These are phyloP conservation scores for Lophius piscatorius DNA, from an alignment of 2,113 vertebrate species.

Conservation along the genomic window DNA sequence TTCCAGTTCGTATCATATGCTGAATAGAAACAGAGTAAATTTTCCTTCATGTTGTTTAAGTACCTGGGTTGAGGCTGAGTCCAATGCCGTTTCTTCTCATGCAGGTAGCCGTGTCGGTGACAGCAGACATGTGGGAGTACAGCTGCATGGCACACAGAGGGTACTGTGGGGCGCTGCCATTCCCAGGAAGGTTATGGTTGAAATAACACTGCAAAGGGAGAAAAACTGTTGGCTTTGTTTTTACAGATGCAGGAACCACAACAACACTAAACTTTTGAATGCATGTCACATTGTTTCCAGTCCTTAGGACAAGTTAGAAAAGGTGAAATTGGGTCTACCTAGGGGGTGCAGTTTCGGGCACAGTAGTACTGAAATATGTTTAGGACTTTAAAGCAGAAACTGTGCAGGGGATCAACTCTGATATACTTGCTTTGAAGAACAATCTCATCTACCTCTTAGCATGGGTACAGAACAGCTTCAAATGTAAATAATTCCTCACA, in stretches of 20 bases:
- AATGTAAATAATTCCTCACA: neutral
- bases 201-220: slow-evolving; percentile 82
- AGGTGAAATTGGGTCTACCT: neutral
- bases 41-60: neutral
- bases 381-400: neutral
- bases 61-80: slow-evolving; percentile 91
- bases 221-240: neutral
- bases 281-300: neutral
- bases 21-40: neutral
- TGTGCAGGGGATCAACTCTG: neutral
- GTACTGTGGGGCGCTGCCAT: slow-evolving; percentile 77
- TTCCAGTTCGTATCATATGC: too few relatives aligned
- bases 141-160: slow-evolving; percentile 96
- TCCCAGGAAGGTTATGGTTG: slow-evolving; percentile 82
- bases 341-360: slow-evolving; percentile 11
- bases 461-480: neutral
- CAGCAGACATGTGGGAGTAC: slow-evolving; percentile 91
- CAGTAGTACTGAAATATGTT: neutral
- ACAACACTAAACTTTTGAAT: neutral
- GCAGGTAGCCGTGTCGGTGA: slow-evolving; percentile 89
- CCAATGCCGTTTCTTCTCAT: slow-evolving; percentile 88
- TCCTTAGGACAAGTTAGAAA: slow-evolving; percentile 4
- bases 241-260: neutral
- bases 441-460: neutral
- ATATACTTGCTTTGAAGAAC: neutral